Percentiles rank a stretch among this genome's conserved stretches.
phyloP scores from a whole-genome alignment of 1,140 invertebrate species.

The Chironomus striatipennis region DNA sequence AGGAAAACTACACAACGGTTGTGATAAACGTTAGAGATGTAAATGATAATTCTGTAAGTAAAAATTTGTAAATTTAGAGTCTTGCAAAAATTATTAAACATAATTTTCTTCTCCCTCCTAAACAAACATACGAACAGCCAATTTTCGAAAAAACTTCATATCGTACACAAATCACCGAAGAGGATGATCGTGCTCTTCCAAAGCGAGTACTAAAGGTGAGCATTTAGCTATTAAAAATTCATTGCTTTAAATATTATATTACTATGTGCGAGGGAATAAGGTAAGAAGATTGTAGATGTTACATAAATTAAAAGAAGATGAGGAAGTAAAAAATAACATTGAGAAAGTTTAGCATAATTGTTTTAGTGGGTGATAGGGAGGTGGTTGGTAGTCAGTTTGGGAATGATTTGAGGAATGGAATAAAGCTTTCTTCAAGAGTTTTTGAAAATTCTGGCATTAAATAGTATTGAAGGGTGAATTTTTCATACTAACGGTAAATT shows the following conservation, averaged over 20 bases:
- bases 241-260: background rate
- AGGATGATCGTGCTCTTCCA: slow-evolving; percentile 54
- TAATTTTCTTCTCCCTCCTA: no score
- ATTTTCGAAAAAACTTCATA: slow-evolving; percentile 56
- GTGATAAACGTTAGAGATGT: slow-evolving; percentile 56
- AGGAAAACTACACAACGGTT: slow-evolving; percentile 55
- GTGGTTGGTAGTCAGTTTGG: no score
- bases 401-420: no score
- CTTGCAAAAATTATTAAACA: no score
- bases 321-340: no score
- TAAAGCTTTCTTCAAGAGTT: no score
- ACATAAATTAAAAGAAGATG: no score
- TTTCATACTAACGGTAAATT: no score
- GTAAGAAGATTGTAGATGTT: background rate
- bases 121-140: slow-evolving; percentile 31
- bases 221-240: slow-evolving; percentile 21
- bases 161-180: slow-evolving; percentile 56
- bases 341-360: no score
- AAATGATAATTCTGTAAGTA: slow-evolving; percentile 47
- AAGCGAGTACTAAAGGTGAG: slow-evolving; percentile 53
- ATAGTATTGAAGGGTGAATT: no score
- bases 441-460: no score
- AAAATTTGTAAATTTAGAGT: background rate
- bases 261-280: background rate
- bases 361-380: no score